These are phyloP conservation scores for Muricea muricata DNA, from an alignment of 92 coral and sea anemone genomes.

Conservation along the genomic window DNA sequence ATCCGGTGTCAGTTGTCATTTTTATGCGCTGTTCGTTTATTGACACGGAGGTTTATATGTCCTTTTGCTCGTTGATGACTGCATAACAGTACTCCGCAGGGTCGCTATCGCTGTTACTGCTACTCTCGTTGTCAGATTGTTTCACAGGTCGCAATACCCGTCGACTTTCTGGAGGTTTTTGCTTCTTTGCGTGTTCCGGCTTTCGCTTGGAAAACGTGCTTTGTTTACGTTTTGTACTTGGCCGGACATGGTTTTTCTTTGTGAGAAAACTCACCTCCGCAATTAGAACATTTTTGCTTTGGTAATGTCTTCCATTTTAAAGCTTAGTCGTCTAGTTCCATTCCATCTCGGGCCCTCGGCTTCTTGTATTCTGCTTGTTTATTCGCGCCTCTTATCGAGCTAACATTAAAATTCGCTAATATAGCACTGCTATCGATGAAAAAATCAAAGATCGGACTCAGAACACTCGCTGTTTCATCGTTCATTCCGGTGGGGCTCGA, in stretches of 20 bases:
- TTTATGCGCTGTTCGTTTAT: not conserved
- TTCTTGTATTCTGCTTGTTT: conserved; percentile 57
- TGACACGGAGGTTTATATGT: not conserved
- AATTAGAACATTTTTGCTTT: not conserved
- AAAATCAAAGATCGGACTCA: no score
- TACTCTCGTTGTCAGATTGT: not conserved
- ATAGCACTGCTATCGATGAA: no score
- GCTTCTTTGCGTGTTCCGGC: not conserved
- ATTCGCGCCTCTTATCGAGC: no score
- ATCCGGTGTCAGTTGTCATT: not conserved
- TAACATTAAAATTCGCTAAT: no score
- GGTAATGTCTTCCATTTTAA: no score
- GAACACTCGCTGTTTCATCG: no score
- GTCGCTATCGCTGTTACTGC: not conserved
- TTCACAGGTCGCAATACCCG: not conserved
- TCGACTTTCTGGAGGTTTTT: not conserved
- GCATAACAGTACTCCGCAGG: conserved; percentile 21
- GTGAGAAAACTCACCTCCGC: conserved; percentile 1
- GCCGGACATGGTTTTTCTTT: conserved; percentile 11
- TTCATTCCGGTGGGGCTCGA: no score
- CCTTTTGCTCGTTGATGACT: not conserved
- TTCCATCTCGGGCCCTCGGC: conserved; percentile 62
- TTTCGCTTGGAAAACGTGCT: conserved; percentile 21
- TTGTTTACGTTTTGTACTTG: conserved; percentile 16
- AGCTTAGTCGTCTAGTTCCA: no score